Percentiles rank a stretch among this genome's conserved stretches.
phyloP scores from a whole-genome alignment of 2,797 vertebrate genomes.

The Heterohyrax brucei region DNA sequence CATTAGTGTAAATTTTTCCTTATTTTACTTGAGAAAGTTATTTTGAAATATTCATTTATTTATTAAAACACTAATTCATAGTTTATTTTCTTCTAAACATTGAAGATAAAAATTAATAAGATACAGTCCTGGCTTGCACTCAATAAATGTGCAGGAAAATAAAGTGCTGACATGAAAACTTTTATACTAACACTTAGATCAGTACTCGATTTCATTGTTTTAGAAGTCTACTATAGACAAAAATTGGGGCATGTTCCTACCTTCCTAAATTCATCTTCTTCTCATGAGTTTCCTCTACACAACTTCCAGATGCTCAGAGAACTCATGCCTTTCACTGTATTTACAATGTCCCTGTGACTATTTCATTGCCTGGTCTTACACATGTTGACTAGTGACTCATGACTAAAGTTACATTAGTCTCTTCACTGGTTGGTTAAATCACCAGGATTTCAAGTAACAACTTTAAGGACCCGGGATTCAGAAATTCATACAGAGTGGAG shows the following conservation, averaged over 20 bases:
- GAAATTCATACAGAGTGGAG: constrained; percentile 26
- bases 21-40: constrained; percentile 46
- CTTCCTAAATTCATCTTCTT: neutral
- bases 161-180: neutral
- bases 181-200: constrained; percentile 33
- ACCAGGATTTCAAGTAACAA: neutral
- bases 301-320: neutral
- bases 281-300: neutral
- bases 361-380: constrained; percentile 8
- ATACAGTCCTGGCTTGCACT: neutral
- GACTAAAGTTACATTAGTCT: neutral
- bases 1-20: constrained; percentile 32
- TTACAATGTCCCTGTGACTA: constrained; percentile 17
- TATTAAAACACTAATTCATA: constrained; percentile 38
- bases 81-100: constrained; percentile 62
- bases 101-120: constrained; percentile 18
- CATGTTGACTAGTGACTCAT: neutral
- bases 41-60: constrained; percentile 61
- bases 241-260: neutral
- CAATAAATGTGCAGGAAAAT: neutral
- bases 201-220: neutral
- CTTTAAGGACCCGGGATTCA: constrained; percentile 24
- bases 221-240: neutral
- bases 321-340: neutral
- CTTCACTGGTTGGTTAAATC: neutral